Base-by-base conservation (phyloP, 2,888 invertebrate genomes). In the Megaustenia siamemsis region DNA sequence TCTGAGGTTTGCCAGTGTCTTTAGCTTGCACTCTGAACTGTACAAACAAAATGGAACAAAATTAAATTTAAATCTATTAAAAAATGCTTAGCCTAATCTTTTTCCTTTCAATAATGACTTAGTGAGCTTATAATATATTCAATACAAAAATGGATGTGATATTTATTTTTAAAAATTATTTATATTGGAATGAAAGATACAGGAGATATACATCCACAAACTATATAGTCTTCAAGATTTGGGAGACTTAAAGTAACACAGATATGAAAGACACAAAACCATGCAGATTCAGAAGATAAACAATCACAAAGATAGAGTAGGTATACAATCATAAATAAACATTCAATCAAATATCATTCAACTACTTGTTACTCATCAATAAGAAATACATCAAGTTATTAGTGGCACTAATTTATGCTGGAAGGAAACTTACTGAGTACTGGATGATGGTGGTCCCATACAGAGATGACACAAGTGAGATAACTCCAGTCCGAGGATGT, bases 11-110 rank as follows among this genome's bases (percentile, higher is more conserved):
- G 6, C 91, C 89, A 85, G 90, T 88, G 84, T 93, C 93, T 45
- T 87, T 85, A 0, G 90, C 93, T 82, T 88, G 87, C 32, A 93
- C 90, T 32, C 86, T 89, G 79, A 93, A 90, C 90, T 87, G 79
- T 10, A 35, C 21, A 56, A 63, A 78, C 53, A 6, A 45, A 38
- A 18, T 10, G 15, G 38, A 40, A 45, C 10, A 21, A 38, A 45
- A 49, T 43, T n/a, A 45, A 8, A 45, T n/a, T 43, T n/a, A 71
- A 43, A 68, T 24, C 60, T 60, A 60, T 10, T 28, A 8, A 32
- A n/a, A n/a, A n/a, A n/a, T n/a, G n/a, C n/a, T n/a, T n/a, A n/a
- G n/a, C n/a, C n/a, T n/a, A n/a, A n/a, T n/a, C n/a, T n/a, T n/a
- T n/a, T n/a, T n/a, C n/a, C n/a, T n/a, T n/a, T n/a, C n/a, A n/a